Conservation (phyloP, 2,797 vertebrate species). For the Pangasius larnaudii region DNA sequence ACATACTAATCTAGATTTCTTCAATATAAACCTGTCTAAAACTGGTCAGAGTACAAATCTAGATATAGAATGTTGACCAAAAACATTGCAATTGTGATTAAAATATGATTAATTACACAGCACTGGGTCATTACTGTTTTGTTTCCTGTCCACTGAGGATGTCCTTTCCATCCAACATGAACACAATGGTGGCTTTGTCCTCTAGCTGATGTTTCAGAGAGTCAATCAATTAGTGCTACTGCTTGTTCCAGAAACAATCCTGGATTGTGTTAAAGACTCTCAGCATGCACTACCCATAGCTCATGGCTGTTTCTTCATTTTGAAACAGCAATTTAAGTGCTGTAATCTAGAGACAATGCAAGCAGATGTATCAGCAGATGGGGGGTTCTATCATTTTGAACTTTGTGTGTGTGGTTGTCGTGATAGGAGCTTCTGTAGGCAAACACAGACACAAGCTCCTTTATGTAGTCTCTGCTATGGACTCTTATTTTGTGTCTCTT, state of each 20-base stretch:
- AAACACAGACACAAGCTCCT: not conserved
- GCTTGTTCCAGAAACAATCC: conserved; percentile 32
- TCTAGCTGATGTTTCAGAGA: conserved; percentile 29
- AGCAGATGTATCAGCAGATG: not conserved
- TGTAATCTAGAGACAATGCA: not conserved
- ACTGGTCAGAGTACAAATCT: not conserved
- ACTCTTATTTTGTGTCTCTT: not conserved
- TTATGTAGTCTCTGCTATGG: not conserved
- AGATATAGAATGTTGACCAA: not conserved
- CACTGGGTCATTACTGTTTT: not conserved
- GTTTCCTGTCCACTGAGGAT: conserved; percentile 9
- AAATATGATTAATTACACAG: not conserved
- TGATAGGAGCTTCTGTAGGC: not conserved
- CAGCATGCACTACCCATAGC: not conserved
- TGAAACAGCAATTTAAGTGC: not conserved
- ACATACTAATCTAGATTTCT: not conserved
- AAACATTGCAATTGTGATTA: not conserved
- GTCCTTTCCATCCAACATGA: conserved; percentile 41
- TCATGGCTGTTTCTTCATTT: not conserved
- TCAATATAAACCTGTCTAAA: not conserved
- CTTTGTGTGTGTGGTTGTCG: not conserved
- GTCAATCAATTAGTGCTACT: conserved; percentile 49
- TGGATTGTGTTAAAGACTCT: conserved; percentile 28
- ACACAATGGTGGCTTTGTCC: conserved; percentile 50
- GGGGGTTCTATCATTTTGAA: not conserved